Evolutionary conservation across 2,888 invertebrate genomes (phyloP).

Genomic region (Eilema caniola): DNA sequence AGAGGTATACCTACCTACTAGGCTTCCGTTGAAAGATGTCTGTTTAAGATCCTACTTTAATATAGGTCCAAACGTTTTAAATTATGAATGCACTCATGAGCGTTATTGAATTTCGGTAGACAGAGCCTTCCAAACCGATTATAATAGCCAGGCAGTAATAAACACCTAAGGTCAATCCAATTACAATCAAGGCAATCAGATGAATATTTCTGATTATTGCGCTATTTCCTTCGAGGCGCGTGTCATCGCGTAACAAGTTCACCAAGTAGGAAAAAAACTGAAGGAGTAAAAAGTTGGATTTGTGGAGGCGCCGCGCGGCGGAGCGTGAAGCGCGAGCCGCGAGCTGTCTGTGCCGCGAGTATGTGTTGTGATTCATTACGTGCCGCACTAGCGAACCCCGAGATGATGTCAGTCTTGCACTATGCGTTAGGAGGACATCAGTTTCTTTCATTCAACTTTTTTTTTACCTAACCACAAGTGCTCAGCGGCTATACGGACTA

Average conservation of each 20-base stretch:
- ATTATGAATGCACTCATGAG: not conserved
- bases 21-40: not conserved
- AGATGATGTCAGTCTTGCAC: not conserved
- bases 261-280: slow-evolving; percentile 34
- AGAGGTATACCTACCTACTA: not conserved
- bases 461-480: not conserved
- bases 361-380: slow-evolving; percentile 3
- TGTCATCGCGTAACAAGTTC: slow-evolving; percentile 33
- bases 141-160: not conserved
- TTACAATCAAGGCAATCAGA: slow-evolving; percentile 10
- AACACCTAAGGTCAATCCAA: slow-evolving; percentile 1
- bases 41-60: not conserved
- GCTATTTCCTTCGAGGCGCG: slow-evolving; percentile 28
- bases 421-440: not conserved
- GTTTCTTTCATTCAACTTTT: not conserved
- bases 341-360: slow-evolving; percentile 17
- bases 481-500: not conserved
- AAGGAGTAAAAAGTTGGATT: slow-evolving; percentile 33
- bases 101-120: not conserved
- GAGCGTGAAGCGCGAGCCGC: slow-evolving; percentile 33
- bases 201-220: slow-evolving; percentile 22
- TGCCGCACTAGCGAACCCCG: not conserved
- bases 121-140: not conserved
- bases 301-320: slow-evolving; percentile 36
- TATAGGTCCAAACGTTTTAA: not conserved